These are phyloP conservation scores for Pollimyrus isidori DNA, from an alignment of 2,113 vertebrate genomes.

Conservation along the genomic window DNA sequence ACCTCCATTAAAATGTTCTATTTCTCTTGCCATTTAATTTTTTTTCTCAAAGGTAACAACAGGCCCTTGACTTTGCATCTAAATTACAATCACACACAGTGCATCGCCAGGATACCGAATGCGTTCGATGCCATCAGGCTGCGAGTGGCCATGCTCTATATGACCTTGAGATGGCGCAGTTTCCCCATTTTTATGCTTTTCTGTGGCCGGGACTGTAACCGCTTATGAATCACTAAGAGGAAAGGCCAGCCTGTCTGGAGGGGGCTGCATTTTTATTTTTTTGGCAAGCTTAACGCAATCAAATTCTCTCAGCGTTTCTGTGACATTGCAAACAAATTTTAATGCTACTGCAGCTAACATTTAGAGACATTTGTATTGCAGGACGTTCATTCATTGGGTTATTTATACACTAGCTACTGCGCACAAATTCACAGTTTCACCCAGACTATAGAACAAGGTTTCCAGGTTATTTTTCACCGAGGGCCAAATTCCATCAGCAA, in stretches of 20 bases:
- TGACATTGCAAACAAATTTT: constrained; percentile 6
- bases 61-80: background rate
- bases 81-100: background rate
- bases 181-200: background rate
- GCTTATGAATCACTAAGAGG: background rate
- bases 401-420: background rate
- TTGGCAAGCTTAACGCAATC: background rate
- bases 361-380: background rate
- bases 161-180: background rate
- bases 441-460: background rate
- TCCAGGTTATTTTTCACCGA: background rate
- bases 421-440: background rate
- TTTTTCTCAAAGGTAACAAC: background rate
- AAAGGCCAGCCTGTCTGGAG: background rate
- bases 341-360: background rate
- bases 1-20: background rate
- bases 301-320: background rate
- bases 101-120: background rate
- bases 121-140: background rate
- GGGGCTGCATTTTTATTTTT: background rate
- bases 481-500: background rate
- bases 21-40: background rate
- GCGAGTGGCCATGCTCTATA: background rate
- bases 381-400: background rate
- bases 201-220: background rate